Percentiles rank a stretch among this genome's conserved stretches.
Evolutionary conservation across 2,113 vertebrate genomes (phyloP).

Genomic region (Hippolais icterina): DNA sequence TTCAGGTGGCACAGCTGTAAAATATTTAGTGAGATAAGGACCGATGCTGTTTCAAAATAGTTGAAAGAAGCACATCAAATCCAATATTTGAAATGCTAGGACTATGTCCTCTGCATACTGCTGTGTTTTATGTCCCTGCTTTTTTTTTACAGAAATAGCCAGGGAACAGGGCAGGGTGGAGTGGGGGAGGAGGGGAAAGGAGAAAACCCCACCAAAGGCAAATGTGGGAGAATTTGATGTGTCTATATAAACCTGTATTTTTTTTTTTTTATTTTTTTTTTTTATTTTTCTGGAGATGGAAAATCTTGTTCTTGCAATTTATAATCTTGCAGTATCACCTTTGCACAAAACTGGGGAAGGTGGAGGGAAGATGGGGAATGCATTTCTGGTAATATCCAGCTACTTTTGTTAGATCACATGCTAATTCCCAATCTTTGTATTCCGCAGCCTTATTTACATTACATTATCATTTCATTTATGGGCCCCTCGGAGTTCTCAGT

Average conservation of each 20-base stretch:
- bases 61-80: not conserved
- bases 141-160: not conserved
- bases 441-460: constrained; percentile 38
- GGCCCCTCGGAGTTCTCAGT: not conserved
- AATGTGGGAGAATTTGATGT: not conserved
- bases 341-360: not conserved
- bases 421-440: constrained; percentile 31
- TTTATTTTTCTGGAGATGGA: not conserved
- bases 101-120: not conserved
- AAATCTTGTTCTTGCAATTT: not conserved
- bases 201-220: accelerated
- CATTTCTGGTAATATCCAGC: not conserved
- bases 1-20: not conserved
- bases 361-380: not conserved
- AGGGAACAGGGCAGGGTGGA: not conserved
- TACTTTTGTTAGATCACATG: not conserved
- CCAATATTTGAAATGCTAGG: not conserved
- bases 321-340: not conserved
- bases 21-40: not conserved
- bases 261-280: not conserved
- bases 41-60: not conserved
- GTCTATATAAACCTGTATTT: not conserved
- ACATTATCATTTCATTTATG: constrained; percentile 60
- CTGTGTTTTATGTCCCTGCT: not conserved
- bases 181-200: not conserved